These are phyloP conservation scores for Sciurus vulgaris DNA, from an alignment of 2,797 vertebrate genomes.

Conservation along the genomic window DNA sequence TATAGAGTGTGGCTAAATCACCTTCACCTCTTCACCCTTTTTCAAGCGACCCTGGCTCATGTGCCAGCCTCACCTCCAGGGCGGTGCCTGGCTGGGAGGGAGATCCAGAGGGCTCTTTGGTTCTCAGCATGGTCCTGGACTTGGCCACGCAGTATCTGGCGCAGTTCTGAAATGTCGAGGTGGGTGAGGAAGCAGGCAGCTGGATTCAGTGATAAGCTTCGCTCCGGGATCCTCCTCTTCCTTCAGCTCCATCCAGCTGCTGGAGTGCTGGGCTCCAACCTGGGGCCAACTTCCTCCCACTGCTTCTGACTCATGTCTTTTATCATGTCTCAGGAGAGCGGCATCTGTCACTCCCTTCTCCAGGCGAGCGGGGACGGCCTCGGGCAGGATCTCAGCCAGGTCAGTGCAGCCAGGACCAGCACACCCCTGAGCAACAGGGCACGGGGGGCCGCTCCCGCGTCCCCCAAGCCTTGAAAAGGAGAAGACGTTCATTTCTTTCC, in stretches of 20 bases:
- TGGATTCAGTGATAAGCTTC: not conserved
- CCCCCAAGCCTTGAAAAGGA: no score
- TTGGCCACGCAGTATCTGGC: not conserved
- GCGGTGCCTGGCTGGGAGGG: not conserved
- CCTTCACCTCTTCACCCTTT: not conserved
- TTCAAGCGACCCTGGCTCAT: rapidly evolving
- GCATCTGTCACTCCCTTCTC: constrained; percentile 21
- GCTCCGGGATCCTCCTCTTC: not conserved
- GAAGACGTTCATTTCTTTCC: not conserved
- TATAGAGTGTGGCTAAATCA: rapidly evolving
- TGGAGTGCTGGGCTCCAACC: not conserved
- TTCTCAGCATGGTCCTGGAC: not conserved
- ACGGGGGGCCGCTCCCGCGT: not conserved
- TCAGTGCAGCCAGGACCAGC: rapidly evolving
- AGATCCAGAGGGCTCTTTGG: not conserved
- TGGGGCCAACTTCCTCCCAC: constrained; percentile 44
- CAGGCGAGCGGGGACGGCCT: not conserved
- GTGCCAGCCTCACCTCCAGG: not conserved
- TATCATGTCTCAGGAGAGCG: constrained; percentile 19
- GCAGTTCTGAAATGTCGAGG: not conserved
- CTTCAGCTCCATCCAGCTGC: not conserved
- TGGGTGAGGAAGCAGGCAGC: constrained; percentile 20
- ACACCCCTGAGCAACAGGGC: not conserved
- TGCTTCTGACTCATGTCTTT: constrained; percentile 72
- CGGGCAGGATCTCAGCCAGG: not conserved